Conservation (phyloP, 92 coral and sea anemone genomes). For the Porites lobata region DNA sequence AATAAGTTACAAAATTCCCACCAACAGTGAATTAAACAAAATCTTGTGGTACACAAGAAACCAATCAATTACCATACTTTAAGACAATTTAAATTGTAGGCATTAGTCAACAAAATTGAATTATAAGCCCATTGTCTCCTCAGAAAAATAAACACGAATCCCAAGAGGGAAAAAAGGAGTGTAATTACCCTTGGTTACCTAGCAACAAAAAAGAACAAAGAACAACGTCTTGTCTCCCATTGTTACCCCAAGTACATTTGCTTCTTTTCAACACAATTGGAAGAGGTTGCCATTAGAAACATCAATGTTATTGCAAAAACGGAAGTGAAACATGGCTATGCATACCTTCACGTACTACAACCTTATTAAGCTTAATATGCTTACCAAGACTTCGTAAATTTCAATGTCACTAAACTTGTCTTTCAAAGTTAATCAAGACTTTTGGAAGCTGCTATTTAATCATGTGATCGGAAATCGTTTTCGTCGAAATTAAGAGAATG, state of each 20-base stretch:
- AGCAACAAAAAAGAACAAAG: constrained; percentile 11
- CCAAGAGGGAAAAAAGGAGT: neutral
- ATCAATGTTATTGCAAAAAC: neutral
- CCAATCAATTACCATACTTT: no score
- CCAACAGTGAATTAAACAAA: no score
- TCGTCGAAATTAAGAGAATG: no score
- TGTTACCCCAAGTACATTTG: neutral
- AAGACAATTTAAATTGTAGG: no score
- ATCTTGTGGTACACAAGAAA: no score
- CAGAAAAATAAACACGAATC: neutral
- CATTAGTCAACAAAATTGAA: neutral
- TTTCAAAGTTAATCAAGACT: no score
- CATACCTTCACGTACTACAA: neutral
- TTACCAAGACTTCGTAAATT: no score
- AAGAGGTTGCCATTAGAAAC: constrained; percentile 28
- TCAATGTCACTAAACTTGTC: no score
- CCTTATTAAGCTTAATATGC: neutral
- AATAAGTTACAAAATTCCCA: no score
- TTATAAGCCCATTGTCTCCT: neutral
- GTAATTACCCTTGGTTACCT: neutral
- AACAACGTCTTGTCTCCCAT: neutral
- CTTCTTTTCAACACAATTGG: neutral
- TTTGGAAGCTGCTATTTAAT: no score
- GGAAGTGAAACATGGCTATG: neutral
- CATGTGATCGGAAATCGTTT: no score